Evolutionary conservation across 2,888 invertebrate species (phyloP).

Genomic region (Rhagium mordax): DNA sequence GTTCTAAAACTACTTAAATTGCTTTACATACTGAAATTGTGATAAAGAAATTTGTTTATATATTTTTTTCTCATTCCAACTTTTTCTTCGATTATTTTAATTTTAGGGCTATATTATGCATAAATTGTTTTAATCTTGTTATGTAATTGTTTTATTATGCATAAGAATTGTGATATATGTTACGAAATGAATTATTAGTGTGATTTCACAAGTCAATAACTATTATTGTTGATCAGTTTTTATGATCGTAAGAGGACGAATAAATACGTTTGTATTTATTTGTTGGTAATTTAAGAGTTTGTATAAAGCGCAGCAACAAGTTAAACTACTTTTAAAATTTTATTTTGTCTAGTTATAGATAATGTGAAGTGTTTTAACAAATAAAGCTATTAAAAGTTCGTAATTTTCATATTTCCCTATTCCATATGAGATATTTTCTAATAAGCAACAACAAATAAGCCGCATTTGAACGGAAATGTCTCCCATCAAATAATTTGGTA

Average conservation of each 20-base stretch:
- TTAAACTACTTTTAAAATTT: not conserved
- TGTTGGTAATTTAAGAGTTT: not conserved
- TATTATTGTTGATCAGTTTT: slow-evolving; percentile 22
- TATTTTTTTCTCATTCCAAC: slow-evolving; percentile 1
- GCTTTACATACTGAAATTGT: not conserved
- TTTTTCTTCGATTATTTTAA: not conserved
- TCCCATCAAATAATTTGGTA: no score
- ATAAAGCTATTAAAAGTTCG: not conserved
- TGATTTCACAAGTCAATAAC: not conserved
- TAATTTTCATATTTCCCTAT: not conserved
- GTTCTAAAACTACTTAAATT: no score
- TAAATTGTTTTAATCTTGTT: not conserved
- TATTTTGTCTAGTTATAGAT: not conserved
- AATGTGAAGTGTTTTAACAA: not conserved
- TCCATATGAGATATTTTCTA: no score
- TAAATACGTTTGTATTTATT: not conserved
- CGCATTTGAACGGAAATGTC: no score
- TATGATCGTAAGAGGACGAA: not conserved
- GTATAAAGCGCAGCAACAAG: not conserved
- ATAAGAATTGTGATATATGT: slow-evolving; percentile 8
- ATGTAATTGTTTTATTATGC: not conserved
- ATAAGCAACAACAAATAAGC: no score
- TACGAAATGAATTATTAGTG: not conserved
- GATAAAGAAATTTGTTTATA: slow-evolving; percentile 9
- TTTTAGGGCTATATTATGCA: not conserved